These are phyloP conservation scores for Meloidogyne chitwoodi DNA, from an alignment of 1,140 invertebrate species.

Conservation along the genomic window DNA sequence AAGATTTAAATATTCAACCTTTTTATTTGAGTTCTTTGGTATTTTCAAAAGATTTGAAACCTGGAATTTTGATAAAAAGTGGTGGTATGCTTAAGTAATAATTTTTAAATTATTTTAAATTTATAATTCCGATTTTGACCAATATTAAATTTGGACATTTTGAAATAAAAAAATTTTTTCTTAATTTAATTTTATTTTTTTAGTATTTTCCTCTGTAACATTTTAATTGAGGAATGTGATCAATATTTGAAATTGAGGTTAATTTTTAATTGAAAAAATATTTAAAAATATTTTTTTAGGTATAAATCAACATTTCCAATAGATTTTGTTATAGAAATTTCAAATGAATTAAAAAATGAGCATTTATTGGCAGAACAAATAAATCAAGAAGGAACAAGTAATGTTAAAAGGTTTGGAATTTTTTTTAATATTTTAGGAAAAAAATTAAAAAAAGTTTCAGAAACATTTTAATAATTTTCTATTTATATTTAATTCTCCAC, in stretches of 20 bases:
- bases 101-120: no score
- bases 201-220: slow-evolving; percentile 27
- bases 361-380: not conserved
- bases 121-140: not conserved
- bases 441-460: no score
- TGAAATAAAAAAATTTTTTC: not conserved
- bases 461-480: no score
- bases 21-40: slow-evolving; percentile 18
- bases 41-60: not conserved
- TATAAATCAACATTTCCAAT: not conserved
- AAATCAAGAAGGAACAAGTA: not conserved
- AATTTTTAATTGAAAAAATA: not conserved
- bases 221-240: slow-evolving; percentile 5
- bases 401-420: not conserved
- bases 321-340: not conserved
- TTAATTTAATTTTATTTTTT: slow-evolving; percentile 15
- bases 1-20: slow-evolving; percentile 16
- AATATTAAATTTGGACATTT: not conserved
- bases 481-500: no score
- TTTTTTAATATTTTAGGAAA: no score
- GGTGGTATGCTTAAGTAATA: slow-evolving; percentile 1
- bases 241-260: not conserved
- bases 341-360: not conserved
- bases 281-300: not conserved
- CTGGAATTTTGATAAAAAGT: slow-evolving; percentile 3